Evolutionary conservation across 2,888 invertebrate species (phyloP), one percentile per base, ranked within the genome.

Genomic region (Drosophila fulvimacula): DNA sequence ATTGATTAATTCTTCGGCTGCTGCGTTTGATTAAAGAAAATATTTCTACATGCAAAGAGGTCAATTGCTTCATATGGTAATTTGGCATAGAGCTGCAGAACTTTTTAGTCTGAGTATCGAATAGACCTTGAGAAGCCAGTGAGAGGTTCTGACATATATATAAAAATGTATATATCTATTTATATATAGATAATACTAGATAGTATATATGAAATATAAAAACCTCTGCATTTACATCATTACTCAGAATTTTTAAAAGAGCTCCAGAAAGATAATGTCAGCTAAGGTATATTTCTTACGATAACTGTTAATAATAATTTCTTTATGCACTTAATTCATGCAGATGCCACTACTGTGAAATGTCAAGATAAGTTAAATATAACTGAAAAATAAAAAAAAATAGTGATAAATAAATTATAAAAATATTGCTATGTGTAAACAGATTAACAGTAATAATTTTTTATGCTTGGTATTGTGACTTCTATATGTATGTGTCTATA

Each of bases 51-150:
- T 84, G 79, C 89, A 84, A 81, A 68, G 72, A 83, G 85, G 85
- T 85, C 89, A 86, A 86, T 90, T 86, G 83, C 87, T 76, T 81
- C 81, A 89, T 86, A 86, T 88, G 90, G 75, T 86, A 90, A 86
- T 90, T 88, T 68, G 69, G 51, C 51, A 80, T 70, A 67, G 53
- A 21, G 19, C 41, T 13, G 19, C 41, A 41, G 19, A 65, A 62
- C 66, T 69, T 81, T 52, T 46, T 36, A 41, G 56, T 41, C 15
- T 41, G 15, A 24, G 13, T 55, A 38, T 32, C 32, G 53, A 32
- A 41, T 17, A 49, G 69, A 86, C 83, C 73, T 87, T 74, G 44
- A 34, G 68, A 48, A 36, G 57, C 65, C 71, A 81, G 17, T 65
- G 77, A 74, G 78, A 24, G 15, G 19, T 53, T 48, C 46, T 39